Percentiles rank a stretch among this genome's conserved stretches.
Evolutionary conservation across 2,888 invertebrate species (phyloP).

Genomic region (Leucania comma): DNA sequence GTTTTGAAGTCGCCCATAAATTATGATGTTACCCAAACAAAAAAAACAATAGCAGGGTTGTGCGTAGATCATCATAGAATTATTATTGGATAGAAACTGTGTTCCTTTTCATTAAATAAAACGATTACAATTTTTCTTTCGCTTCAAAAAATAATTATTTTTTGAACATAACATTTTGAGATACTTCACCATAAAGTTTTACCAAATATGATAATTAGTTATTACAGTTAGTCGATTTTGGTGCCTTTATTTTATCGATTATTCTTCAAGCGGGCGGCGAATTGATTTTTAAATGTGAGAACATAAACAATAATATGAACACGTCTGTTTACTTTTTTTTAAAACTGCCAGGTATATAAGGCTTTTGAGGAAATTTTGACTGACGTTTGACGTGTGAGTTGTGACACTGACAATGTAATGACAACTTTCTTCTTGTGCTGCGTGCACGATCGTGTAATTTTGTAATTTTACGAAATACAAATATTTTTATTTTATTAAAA

Average conservation of each 20-base stretch:
- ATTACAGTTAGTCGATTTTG: slow-evolving; percentile 31
- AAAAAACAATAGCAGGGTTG: slow-evolving; percentile 34
- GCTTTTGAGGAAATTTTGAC: slow-evolving; percentile 12
- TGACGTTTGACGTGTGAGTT: neutral
- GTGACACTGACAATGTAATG: neutral
- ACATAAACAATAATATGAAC: slow-evolving; percentile 1
- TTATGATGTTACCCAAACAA: slow-evolving; percentile 72
- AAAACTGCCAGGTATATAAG: too few species aligned
- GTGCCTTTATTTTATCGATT: neutral
- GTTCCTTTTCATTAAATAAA: neutral
- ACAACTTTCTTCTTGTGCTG: neutral
- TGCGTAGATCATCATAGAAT: neutral
- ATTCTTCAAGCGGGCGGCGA: neutral
- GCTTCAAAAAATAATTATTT: neutral
- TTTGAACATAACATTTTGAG: too few species aligned
- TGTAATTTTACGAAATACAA: neutral
- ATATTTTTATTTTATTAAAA: slow-evolving; percentile 28
- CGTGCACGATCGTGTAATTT: slow-evolving; percentile 8
- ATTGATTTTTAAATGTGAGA: neutral
- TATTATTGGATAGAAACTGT: neutral
- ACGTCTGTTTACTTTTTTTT: neutral
- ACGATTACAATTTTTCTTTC: neutral
- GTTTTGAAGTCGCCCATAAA: slow-evolving; percentile 81
- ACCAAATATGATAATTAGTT: neutral
- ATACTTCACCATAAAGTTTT: neutral